Conservation (phyloP, 2,797 vertebrate genomes). For the Clarias pachynema region DNA sequence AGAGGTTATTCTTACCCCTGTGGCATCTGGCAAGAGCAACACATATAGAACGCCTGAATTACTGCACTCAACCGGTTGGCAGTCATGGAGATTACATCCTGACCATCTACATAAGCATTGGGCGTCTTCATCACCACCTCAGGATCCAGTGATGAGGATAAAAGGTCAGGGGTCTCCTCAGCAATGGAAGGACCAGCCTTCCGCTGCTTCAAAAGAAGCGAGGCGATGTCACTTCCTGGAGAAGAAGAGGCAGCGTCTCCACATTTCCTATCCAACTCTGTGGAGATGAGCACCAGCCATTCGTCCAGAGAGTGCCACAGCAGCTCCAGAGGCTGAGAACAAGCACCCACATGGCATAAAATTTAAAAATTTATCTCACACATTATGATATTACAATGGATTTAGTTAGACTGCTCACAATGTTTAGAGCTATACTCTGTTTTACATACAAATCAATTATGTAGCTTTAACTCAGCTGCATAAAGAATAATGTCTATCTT, state of each 20-base stretch:
- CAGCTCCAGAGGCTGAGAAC: constrained; percentile 88
- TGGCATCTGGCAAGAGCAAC: constrained; percentile 98
- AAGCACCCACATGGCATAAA: background rate
- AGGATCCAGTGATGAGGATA: constrained; percentile 55
- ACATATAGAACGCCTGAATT: constrained; percentile 98
- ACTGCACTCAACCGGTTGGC: constrained; percentile 95
- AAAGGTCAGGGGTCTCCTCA: constrained; percentile 17
- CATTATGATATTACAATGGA: background rate
- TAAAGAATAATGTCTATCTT: background rate
- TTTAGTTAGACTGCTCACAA: background rate
- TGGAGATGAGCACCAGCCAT: constrained; percentile 96
- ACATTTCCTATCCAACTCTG: constrained; percentile 87
- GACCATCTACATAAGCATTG: constrained; percentile 83
- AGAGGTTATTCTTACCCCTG: constrained; percentile 80
- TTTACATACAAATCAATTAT: background rate
- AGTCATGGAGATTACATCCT: constrained; percentile 98
- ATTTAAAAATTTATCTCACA: background rate
- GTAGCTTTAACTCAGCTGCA: background rate
- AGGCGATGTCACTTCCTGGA: constrained; percentile 84
- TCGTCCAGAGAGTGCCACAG: constrained; percentile 98
- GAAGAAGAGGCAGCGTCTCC: constrained; percentile 73
- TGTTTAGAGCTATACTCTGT: background rate
- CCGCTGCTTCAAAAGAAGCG: constrained; percentile 90
- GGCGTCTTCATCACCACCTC: constrained; percentile 70
- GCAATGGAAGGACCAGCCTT: constrained; percentile 73